Conservation (phyloP, 1,140 invertebrate genomes). For the Drosophila albomicans region DNA sequence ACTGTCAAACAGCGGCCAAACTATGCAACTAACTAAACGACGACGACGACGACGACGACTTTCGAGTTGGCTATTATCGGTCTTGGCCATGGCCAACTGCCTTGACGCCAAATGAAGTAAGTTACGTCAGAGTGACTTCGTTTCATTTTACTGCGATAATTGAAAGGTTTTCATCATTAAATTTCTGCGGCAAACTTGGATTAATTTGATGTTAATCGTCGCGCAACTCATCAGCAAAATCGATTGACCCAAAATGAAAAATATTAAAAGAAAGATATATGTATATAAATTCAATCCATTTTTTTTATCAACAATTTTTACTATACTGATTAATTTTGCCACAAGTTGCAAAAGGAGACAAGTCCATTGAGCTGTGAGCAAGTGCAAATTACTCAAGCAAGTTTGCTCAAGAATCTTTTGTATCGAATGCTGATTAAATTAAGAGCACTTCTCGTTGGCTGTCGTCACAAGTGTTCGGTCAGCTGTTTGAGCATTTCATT, state of each 20-base stretch:
- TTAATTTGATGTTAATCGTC: constrained; percentile 20
- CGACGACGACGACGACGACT: constrained; percentile 42
- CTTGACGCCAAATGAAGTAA: background rate
- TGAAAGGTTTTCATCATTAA: constrained; percentile 47
- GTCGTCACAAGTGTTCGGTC: constrained; percentile 1
- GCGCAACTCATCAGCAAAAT: constrained; percentile 1
- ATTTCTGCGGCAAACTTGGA: constrained; percentile 9
- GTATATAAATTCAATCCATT: too few species aligned
- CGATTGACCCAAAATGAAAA: too few species aligned
- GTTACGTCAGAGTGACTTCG: background rate
- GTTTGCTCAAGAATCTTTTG: background rate
- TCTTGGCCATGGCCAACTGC: constrained; percentile 8
- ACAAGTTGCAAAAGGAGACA: background rate
- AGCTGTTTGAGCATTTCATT: constrained; percentile 9
- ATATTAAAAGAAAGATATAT: too few species aligned
- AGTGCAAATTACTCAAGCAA: background rate
- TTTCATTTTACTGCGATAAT: constrained; percentile 45
- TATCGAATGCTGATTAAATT: constrained; percentile 6
- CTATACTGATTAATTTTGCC: background rate
- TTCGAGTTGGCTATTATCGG: constrained; percentile 62
- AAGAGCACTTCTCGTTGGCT: background rate
- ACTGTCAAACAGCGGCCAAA: constrained; percentile 72
- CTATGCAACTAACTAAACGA: constrained; percentile 61
- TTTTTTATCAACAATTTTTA: too few species aligned
- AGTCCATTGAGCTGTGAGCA: constrained; percentile 1